Base-by-base conservation (phyloP, 2,797 vertebrate genomes). In the Dermochelys coriacea region DNA sequence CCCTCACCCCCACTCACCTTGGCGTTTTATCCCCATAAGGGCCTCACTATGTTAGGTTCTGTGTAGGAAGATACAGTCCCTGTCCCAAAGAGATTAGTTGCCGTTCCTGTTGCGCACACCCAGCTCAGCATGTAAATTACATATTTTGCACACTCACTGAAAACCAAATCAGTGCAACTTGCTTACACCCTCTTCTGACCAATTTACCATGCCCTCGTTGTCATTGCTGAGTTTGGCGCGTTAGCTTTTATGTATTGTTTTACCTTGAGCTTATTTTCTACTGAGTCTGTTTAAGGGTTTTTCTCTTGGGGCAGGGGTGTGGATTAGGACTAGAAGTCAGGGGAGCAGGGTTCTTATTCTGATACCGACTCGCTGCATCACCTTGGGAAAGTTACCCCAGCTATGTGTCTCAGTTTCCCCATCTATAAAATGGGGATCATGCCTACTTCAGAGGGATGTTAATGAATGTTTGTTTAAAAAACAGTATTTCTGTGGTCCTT, bases 341-440 rank as follows among this genome's bases (percentile, higher is more conserved):
- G 91, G 84, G 31, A 71, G 52, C 41, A 29, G 71, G 25, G 5
- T 49, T 75, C 18, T 21, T 78, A 71, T 59, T 47, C 2, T 84
- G 79, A 81, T 54, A 3, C 83, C 61, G 93, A 21, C 25, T 87
- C 54, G n/a, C 34, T 34, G 5, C 27, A 0, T 54, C 71, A 29
- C 71, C 61, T 5, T 27, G 78, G 85, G 34, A 84, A 93, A 61
- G 37, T 77, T 9, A 12, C 27, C 14, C 4, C 23, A 82, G 19
- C 77, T 82, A 54, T 84, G 85, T 89, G 89, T 80, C 51, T 89
- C 1, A 37, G n/a, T 25, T 31, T 54, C 34, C 41, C 80, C 12
- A 0, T 59, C 79, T 82, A 52, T 82, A 59, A 93, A 87, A 71
- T 31, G 41, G 45, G 59, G 86, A 91, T 83, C 75, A 5, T 75